Percentiles rank a stretch among this genome's conserved stretches.
phyloP scores from a whole-genome alignment of 2,797 vertebrate genomes.

The Eulemur coronatus region DNA sequence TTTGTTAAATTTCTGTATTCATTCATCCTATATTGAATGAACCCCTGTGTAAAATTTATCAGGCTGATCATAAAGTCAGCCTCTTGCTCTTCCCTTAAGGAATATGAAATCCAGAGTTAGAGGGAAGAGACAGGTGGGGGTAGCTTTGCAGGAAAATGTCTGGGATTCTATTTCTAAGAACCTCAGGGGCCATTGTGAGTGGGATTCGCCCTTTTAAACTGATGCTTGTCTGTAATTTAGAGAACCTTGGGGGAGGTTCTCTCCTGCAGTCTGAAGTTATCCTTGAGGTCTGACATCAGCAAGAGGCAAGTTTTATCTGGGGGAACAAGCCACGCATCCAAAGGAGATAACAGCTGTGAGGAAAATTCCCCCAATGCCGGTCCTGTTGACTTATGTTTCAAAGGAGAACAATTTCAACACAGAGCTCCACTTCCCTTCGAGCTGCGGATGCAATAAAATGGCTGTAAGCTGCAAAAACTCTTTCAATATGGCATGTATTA shows the following conservation, averaged over 20 bases:
- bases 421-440: slow-evolving; percentile 76
- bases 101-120: background rate
- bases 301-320: slow-evolving; percentile 50
- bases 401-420: slow-evolving; percentile 82
- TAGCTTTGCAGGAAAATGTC: background rate
- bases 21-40: background rate
- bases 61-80: background rate
- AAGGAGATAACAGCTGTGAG: slow-evolving; percentile 58
- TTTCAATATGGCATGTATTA: slow-evolving; percentile 82
- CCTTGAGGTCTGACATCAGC: slow-evolving; percentile 57
- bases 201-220: slow-evolving; percentile 20
- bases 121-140: background rate
- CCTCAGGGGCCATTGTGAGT: background rate
- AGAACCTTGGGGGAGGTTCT: background rate
- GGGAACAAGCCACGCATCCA: slow-evolving; percentile 30
- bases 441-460: slow-evolving; percentile 83
- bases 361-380: slow-evolving; percentile 5
- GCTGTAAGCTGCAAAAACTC: slow-evolving; percentile 81
- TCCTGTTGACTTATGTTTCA: slow-evolving; percentile 80
- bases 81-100: background rate
- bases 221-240: slow-evolving; percentile 52
- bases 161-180: slow-evolving; percentile 8
- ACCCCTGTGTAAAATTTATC: background rate
- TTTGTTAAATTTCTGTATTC: slow-evolving; percentile 30
- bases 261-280: slow-evolving; percentile 25